These are phyloP conservation scores for Caenorhabditis afra DNA, from an alignment of 2,888 invertebrate genomes.

Conservation along the genomic window DNA sequence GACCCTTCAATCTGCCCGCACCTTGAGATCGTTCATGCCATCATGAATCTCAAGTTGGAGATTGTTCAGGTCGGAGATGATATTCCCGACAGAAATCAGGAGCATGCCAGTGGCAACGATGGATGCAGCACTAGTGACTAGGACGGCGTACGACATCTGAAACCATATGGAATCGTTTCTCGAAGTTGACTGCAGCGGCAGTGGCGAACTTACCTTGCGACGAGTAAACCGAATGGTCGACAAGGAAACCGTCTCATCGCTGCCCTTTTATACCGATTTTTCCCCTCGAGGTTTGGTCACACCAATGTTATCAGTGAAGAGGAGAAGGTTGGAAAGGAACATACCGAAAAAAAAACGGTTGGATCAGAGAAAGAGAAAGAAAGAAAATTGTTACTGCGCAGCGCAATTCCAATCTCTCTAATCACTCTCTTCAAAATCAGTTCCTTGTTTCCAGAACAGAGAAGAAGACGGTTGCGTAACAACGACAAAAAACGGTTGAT, in stretches of 20 bases:
- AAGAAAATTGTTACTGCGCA: slow-evolving; percentile 41
- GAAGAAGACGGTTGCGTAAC: slow-evolving; percentile 3
- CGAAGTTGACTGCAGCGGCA: too few species aligned
- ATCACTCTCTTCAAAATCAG: slow-evolving; percentile 2
- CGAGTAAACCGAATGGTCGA: slow-evolving; percentile 51
- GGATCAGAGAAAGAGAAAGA: slow-evolving; percentile 12
- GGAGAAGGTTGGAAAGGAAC: background rate
- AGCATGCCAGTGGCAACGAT: slow-evolving; percentile 57
- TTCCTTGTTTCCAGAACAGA: slow-evolving; percentile 40
- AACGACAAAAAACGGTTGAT: slow-evolving; percentile 14
- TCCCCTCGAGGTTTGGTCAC: slow-evolving; percentile 44
- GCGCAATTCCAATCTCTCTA: slow-evolving; percentile 2
- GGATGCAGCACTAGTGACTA: slow-evolving; percentile 56
- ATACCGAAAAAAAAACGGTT: slow-evolving; percentile 14
- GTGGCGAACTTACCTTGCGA: slow-evolving; percentile 39
- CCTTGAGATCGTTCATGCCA: slow-evolving; percentile 59
- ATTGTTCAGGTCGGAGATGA: slow-evolving; percentile 57
- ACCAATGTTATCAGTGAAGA: slow-evolving; percentile 42
- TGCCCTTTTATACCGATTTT: slow-evolving; percentile 41
- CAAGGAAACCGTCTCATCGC: slow-evolving; percentile 22
- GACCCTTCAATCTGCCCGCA: background rate
- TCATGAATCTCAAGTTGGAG: slow-evolving; percentile 52
- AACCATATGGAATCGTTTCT: background rate
- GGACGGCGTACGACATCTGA: slow-evolving; percentile 64
- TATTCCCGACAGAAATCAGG: slow-evolving; percentile 57